Evolutionary conservation across 2,888 invertebrate genomes (phyloP), one percentile per base, ranked within the genome.

Genomic region (Caenorhabditis panamensis): DNA sequence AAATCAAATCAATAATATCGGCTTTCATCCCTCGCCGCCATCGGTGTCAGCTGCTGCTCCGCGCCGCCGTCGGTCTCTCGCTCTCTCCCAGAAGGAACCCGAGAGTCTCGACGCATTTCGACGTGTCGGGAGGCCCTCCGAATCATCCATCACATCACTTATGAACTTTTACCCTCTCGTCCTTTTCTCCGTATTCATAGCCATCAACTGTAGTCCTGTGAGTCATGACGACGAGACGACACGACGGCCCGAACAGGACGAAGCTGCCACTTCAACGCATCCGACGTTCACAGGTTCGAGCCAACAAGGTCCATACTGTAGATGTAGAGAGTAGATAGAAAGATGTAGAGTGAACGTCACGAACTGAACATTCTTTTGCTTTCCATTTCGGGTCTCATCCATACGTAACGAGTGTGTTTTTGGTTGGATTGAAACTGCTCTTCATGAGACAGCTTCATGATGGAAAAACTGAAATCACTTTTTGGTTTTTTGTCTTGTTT

Each of bases 261-360:
- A 44, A 20, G 69, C 36, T 4, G 51, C 36, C 31, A 63, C 51
- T 13, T 62, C 78, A n/a, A 79, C 79, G 24, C 61, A 36, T 66
- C 72, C 79, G 67, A 72, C 79, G 79, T 79, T 79, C 69, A 67
- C 67, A 79, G 79, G 79, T 79, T 79, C 62, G 79, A 56, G 37
- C 6, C 59, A 73, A 31, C 62, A 62, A 72, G 72, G 79, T 79
- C 37, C 78, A 59, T 66, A 59, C 41, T 26, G 73, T 73, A 73
- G 73, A 26, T n/a, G 13, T 2, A 37, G 8, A 62, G 54, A 63
- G 41, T 49, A 68, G 67, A 47, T n/a, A 64, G 53, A 37, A 16
- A 51, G 18, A 47, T 5, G 9, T 31, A 31, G 9, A 9, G 31
- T 6, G 31, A 31, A 31, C 31, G 31, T 31, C 31, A 31, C 9